Base-by-base conservation (phyloP, 2,888 invertebrate genomes). In the Bombylius major region DNA sequence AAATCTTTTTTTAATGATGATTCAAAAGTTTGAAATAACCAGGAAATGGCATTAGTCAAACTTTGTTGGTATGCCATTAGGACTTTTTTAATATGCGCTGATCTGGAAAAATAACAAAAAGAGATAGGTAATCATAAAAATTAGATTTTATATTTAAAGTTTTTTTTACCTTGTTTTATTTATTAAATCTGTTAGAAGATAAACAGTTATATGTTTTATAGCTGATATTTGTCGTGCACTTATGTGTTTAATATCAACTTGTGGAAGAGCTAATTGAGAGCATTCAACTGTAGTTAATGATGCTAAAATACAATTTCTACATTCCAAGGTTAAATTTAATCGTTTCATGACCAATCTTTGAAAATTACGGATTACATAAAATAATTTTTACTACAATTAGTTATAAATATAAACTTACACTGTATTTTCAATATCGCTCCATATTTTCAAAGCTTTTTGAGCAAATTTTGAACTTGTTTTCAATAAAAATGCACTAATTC, bases 151-250 rank as follows among this genome's bases (percentile, higher is more conserved):
- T 33, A 11, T 8, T 46, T 36, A 50, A 32, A 23, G n/a, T 5
- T 39, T 31, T 49, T 46, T 52, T 59, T 59, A 71, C 70, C 70
- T 62, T 5, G 64, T 62, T 34, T 65, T 58, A 61, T 71, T 69
- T n/a, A 70, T 70, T 54, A 74, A 67, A 58, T 74, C 73, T 1
- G 73, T 74, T 36, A 74, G 64, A 53, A 73, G 61, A 56, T 73
- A 74, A 4, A 67, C 67, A 51, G 69, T 70, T 13, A 71, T 68
- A 58, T 74, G 73, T 51, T 67, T 66, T 7, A 73, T 72, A 0
- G 73, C 71, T 31, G 72, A 54, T 34, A 67, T 62, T 58, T 74
- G 74, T 39, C 73, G 67, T 58, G 70, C 67, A 54, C 70, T 74
- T 32, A 71, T 66, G 44, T 66, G 67, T 57, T 69, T 69, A 3